These are phyloP conservation scores for Patella vulgata DNA, from an alignment of 1,140 invertebrate species.

Conservation along the genomic window DNA sequence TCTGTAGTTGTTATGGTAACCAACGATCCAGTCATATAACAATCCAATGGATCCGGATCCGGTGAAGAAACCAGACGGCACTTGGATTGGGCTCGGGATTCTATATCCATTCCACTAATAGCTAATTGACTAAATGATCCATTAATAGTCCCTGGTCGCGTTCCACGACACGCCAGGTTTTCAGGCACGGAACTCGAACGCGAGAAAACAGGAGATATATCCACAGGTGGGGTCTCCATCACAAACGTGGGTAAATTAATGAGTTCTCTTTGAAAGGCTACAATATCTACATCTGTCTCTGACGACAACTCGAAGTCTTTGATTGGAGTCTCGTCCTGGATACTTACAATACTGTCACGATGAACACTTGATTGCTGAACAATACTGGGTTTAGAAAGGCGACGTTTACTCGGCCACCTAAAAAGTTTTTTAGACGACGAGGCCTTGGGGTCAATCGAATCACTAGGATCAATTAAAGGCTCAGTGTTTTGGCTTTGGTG, in stretches of 20 bases:
- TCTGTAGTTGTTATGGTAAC: slow-evolving; percentile 59
- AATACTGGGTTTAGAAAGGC: slow-evolving; percentile 48
- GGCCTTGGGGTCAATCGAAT: slow-evolving; percentile 35
- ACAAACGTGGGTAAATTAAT: slow-evolving; percentile 67
- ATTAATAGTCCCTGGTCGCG: slow-evolving; percentile 10
- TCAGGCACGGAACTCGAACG: slow-evolving; percentile 64
- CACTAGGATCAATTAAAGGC: slow-evolving; percentile 2
- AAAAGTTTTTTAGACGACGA: slow-evolving; percentile 43
- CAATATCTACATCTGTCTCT: slow-evolving; percentile 55
- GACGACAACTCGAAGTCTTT: slow-evolving; percentile 22
- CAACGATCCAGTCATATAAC: slow-evolving; percentile 28
- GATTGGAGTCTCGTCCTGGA: slow-evolving; percentile 21
- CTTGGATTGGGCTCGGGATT: slow-evolving; percentile 10
- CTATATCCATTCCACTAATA: slow-evolving; percentile 28
- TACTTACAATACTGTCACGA: slow-evolving; percentile 23
- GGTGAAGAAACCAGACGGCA: no score
- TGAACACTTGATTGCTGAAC: slow-evolving; percentile 14
- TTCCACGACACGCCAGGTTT: slow-evolving; percentile 45
- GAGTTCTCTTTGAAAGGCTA: slow-evolving; percentile 62
- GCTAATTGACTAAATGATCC: slow-evolving; percentile 37
- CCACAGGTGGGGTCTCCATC: slow-evolving; percentile 57
- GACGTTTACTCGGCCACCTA: slow-evolving; percentile 58
- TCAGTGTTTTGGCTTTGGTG: slow-evolving; percentile 22
- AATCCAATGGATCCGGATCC: no score
- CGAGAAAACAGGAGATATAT: slow-evolving; percentile 59